Percentiles rank a stretch among this genome's conserved stretches.
phyloP scores from a whole-genome alignment of 1,140 invertebrate species.

The Zaprionus kolodkinae region DNA sequence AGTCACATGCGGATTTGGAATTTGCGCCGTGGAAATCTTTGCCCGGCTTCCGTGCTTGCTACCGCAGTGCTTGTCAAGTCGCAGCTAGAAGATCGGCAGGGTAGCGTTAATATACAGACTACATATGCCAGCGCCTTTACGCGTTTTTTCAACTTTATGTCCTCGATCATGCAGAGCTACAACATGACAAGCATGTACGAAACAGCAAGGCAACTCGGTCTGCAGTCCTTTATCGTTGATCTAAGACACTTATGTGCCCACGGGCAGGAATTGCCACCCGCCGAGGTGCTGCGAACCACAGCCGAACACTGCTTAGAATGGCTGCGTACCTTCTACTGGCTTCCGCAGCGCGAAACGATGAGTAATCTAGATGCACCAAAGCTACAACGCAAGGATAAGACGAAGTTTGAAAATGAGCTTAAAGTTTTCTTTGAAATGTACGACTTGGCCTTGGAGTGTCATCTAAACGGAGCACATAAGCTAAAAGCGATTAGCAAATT shows the following conservation, averaged over 20 bases:
- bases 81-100: slow-evolving; percentile 52
- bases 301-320: slow-evolving; percentile 68
- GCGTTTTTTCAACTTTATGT: slow-evolving; percentile 83
- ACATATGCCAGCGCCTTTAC: slow-evolving; percentile 75
- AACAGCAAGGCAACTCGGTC: slow-evolving; percentile 68
- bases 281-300: slow-evolving; percentile 59
- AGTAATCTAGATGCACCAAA: slow-evolving; percentile 55
- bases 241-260: slow-evolving; percentile 79
- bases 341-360: slow-evolving; percentile 55
- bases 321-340: slow-evolving; percentile 76
- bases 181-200: slow-evolving; percentile 79
- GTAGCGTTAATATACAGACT: slow-evolving; percentile 41
- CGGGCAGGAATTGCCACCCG: slow-evolving; percentile 70
- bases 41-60: slow-evolving; percentile 78
- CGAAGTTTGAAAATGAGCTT: slow-evolving; percentile 61
- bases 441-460: slow-evolving; percentile 69
- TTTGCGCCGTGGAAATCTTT: slow-evolving; percentile 64
- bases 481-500: slow-evolving; percentile 61
- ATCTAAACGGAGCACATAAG: slow-evolving; percentile 60
- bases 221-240: slow-evolving; percentile 79
- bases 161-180: slow-evolving; percentile 72
- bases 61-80: slow-evolving; percentile 69
- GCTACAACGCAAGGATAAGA: slow-evolving; percentile 61
- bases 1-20: slow-evolving; percentile 71
- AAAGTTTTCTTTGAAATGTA: slow-evolving; percentile 53